These are phyloP conservation scores for Arnoldichthys spilopterus DNA, from an alignment of 2,797 vertebrate species.

Conservation along the genomic window DNA sequence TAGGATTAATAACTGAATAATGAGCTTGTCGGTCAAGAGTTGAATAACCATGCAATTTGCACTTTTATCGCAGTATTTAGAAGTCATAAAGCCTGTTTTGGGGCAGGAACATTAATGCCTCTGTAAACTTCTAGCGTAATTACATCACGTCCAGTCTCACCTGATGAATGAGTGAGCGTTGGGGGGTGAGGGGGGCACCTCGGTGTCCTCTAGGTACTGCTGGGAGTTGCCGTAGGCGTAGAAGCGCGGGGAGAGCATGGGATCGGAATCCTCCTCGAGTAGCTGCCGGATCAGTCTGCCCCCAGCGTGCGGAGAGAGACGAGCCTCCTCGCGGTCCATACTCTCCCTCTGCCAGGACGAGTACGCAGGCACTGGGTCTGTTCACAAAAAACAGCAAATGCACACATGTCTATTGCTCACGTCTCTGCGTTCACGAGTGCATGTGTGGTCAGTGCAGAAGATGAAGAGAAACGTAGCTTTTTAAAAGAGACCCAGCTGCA, in stretches of 20 bases:
- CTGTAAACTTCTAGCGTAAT: neutral
- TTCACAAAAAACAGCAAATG: constrained; percentile 34
- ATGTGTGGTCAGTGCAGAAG: neutral
- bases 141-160: constrained; percentile 69
- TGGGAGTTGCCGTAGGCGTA: constrained; percentile 91
- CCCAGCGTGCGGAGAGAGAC: constrained; percentile 87
- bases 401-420: neutral
- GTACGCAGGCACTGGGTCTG: constrained; percentile 89
- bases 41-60: neutral
- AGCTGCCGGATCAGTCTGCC: constrained; percentile 91
- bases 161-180: constrained; percentile 95
- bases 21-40: neutral
- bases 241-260: constrained; percentile 95
- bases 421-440: neutral
- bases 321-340: constrained; percentile 87
- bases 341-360: constrained; percentile 87
- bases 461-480: neutral
- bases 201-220: constrained; percentile 94
- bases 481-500: neutral
- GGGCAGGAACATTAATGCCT: too few relatives aligned
- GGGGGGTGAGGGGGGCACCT: constrained; percentile 96
- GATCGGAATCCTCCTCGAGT: constrained; percentile 91
- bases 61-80: too few relatives aligned
- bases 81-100: neutral
- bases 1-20: neutral